phyloP scores from a whole-genome alignment of 2,797 vertebrate genomes.

The Esox lucius region DNA sequence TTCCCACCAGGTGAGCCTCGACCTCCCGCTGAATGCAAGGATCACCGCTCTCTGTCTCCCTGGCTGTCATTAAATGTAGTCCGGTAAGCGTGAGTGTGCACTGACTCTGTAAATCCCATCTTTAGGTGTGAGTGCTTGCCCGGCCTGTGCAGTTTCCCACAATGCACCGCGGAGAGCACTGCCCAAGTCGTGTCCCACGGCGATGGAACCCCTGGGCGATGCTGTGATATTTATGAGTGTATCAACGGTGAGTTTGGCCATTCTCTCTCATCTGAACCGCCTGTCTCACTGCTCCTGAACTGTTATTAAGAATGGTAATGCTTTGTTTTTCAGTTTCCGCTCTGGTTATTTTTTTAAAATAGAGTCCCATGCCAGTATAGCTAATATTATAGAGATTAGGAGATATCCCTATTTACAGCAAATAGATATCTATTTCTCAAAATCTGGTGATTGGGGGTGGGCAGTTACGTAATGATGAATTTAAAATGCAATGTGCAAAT shows the following conservation, averaged over 20 bases:
- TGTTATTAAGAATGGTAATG: neutral
- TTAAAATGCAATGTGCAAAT: no score
- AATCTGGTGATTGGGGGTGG: no score
- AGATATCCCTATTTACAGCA: neutral
- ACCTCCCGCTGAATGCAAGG: neutral
- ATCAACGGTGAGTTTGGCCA: constrained; percentile 82
- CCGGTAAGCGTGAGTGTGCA: neutral
- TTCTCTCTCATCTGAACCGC: neutral
- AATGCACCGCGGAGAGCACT: constrained; percentile 81
- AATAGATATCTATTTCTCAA: no score
- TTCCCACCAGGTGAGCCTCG: constrained; percentile 80
- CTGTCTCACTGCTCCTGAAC: neutral
- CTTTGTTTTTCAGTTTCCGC: constrained; percentile 4
- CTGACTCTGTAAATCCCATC: neutral
- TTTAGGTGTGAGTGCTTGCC: constrained; percentile 89
- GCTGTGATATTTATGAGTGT: constrained; percentile 90
- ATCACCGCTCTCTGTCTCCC: neutral
- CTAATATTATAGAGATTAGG: neutral
- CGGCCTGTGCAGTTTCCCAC: constrained; percentile 81
- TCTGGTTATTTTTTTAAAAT: neutral
- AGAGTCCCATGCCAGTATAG: neutral
- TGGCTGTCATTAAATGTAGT: neutral
- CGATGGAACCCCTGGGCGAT: constrained; percentile 85
- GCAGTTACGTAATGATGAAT: no score
- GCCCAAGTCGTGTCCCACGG: constrained; percentile 83